Percentiles rank a stretch among this genome's conserved stretches.
phyloP scores from a whole-genome alignment of 1,140 invertebrate genomes.

The Danaus plexippus region DNA sequence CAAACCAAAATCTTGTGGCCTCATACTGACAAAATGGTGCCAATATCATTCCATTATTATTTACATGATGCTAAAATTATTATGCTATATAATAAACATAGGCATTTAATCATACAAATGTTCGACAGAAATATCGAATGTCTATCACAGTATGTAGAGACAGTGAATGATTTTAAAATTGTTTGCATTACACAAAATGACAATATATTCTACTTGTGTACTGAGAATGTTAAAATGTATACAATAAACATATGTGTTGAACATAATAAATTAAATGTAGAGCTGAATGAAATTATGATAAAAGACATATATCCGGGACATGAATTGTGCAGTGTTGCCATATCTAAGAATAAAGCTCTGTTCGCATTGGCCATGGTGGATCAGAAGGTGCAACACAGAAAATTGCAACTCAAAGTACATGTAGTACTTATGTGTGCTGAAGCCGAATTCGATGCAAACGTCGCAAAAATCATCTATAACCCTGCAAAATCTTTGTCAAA shows the following conservation, averaged over 20 bases:
- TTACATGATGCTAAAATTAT: constrained; percentile 30
- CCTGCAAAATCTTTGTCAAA: constrained; percentile 39
- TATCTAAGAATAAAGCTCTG: constrained; percentile 36
- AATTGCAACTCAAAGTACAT: constrained; percentile 33
- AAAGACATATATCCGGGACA: constrained; percentile 35
- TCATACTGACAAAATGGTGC: constrained; percentile 46
- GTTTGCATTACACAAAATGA: constrained; percentile 25
- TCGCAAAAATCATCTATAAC: constrained; percentile 37
- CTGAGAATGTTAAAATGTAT: constrained; percentile 42
- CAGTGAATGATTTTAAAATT: constrained; percentile 52
- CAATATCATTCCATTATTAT: constrained; percentile 28
- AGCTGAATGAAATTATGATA: constrained; percentile 20
- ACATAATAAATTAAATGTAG: constrained; percentile 22
- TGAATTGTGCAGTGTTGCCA: constrained; percentile 35
- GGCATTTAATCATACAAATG: constrained; percentile 46
- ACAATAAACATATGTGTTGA: constrained; percentile 30
- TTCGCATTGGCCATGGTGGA: constrained; percentile 31
- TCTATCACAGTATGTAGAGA: constrained; percentile 33
- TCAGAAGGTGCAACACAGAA: constrained; percentile 37
- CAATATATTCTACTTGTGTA: constrained; percentile 33
- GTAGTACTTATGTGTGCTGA: constrained; percentile 29
- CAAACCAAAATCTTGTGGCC: constrained; percentile 33
- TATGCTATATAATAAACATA: constrained; percentile 45
- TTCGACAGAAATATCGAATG: constrained; percentile 36
- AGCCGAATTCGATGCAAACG: constrained; percentile 18